Evolutionary conservation across 2,888 invertebrate species (phyloP).

Genomic region (Sarcophaga subvicina): DNA sequence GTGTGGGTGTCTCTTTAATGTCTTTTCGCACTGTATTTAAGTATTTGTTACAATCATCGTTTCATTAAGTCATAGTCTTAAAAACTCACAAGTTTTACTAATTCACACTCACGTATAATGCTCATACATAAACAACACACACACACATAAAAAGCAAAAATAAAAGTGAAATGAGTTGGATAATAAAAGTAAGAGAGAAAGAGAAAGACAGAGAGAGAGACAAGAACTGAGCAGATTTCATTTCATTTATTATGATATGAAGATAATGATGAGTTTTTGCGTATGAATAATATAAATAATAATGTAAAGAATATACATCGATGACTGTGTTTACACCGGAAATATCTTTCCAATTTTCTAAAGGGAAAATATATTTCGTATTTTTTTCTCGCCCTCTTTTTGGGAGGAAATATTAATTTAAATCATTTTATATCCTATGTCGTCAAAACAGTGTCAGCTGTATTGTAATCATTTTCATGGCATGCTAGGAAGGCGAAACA

Average conservation of each 20-base stretch:
- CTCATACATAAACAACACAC: slow-evolving; percentile 8
- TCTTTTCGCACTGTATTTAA: background rate
- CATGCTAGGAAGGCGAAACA: too few species aligned
- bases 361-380: too few species aligned
- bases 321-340: too few species aligned
- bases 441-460: too few species aligned
- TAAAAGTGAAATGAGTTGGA: background rate
- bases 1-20: background rate
- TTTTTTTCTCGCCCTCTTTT: too few species aligned
- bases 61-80: slow-evolving; percentile 62
- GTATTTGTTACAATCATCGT: slow-evolving; percentile 17
- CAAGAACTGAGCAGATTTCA: background rate
- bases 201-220: background rate
- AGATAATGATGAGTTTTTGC: slow-evolving; percentile 32
- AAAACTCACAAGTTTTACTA: slow-evolving; percentile 55
- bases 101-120: slow-evolving; percentile 43
- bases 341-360: too few species aligned
- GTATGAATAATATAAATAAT: slow-evolving; percentile 11
- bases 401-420: too few species aligned
- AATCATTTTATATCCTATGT: too few species aligned
- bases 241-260: slow-evolving; percentile 14
- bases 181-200: background rate
- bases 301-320: too few species aligned
- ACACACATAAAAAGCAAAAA: background rate
- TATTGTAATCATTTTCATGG: too few species aligned